These are phyloP conservation scores for Balearica regulorum DNA, from an alignment of 2,797 vertebrate genomes.

Conservation along the genomic window DNA sequence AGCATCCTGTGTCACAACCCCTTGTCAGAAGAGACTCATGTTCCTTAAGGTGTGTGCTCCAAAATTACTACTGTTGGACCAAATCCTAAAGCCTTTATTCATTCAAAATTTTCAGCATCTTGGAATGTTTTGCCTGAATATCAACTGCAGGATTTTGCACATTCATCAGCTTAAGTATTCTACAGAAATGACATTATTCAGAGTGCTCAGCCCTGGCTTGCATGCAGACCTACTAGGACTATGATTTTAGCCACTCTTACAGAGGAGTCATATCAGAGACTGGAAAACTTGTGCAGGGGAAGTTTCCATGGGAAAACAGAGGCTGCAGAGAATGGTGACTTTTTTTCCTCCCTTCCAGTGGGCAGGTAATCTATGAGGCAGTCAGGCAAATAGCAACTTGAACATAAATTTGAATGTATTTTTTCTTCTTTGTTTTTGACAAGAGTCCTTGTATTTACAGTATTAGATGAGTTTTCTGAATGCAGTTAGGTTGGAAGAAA, in stretches of 20 bases:
- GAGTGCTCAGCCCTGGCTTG: background rate
- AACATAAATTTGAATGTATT: conserved; percentile 46
- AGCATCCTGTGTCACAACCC: background rate
- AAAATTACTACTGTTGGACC: background rate
- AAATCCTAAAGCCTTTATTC: background rate
- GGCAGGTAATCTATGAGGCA: conserved; percentile 15
- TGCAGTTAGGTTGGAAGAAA: background rate
- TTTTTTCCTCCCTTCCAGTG: background rate
- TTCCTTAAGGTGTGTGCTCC: background rate
- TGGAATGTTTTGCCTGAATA: background rate
- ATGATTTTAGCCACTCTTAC: background rate
- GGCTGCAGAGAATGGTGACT: background rate
- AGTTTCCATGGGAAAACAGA: background rate
- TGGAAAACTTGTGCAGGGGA: background rate
- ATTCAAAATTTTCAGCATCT: background rate
- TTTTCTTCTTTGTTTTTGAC: conserved; percentile 17
- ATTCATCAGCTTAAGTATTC: background rate
- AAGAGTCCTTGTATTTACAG: conserved; percentile 42
- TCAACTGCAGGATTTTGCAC: background rate
- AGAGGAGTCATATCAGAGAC: rapidly evolving
- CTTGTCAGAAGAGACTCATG: background rate
- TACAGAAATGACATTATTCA: background rate
- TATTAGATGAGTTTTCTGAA: conserved; percentile 31
- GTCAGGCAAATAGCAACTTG: background rate
- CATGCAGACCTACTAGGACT: background rate